Percentiles rank a stretch among this genome's conserved stretches.
phyloP scores from a whole-genome alignment of 2,113 vertebrate species.

The Catagonus wagneri region DNA sequence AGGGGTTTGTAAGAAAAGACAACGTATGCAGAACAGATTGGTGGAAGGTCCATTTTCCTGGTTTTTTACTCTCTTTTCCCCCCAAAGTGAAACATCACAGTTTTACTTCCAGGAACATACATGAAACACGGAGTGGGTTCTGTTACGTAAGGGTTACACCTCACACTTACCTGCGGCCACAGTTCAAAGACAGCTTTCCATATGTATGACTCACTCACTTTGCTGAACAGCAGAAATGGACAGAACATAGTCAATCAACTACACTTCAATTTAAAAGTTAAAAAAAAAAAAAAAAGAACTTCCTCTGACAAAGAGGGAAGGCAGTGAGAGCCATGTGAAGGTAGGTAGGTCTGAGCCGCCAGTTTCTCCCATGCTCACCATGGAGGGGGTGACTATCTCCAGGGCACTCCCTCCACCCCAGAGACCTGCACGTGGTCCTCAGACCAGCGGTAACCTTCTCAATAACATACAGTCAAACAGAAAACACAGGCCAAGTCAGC shows the following conservation, averaged over 20 bases:
- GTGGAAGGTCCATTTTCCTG: neutral
- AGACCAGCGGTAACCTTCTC: neutral
- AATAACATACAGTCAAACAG: neutral
- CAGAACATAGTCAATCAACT: too few relatives aligned
- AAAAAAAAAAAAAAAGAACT: too few relatives aligned
- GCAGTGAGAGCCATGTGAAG: neutral
- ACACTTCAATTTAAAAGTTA: too few relatives aligned
- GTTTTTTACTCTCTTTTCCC: neutral
- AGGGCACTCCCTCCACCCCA: neutral
- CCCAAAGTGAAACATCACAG: neutral
- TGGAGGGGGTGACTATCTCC: rapidly evolving
- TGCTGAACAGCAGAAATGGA: too few relatives aligned
- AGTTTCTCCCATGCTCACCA: rapidly evolving
- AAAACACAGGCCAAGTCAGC: neutral
- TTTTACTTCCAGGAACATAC: neutral
- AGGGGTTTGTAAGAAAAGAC: neutral
- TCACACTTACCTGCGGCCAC: neutral
- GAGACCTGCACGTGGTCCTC: neutral
- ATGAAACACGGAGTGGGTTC: neutral
- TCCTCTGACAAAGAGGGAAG: neutral
- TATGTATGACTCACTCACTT: too few relatives aligned
- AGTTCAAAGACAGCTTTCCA: neutral
- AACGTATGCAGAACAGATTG: neutral
- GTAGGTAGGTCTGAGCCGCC: too few relatives aligned
- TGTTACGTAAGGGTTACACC: neutral